phyloP scores from a whole-genome alignment of 2,113 vertebrate genomes.

The Dermatemys mawii region DNA sequence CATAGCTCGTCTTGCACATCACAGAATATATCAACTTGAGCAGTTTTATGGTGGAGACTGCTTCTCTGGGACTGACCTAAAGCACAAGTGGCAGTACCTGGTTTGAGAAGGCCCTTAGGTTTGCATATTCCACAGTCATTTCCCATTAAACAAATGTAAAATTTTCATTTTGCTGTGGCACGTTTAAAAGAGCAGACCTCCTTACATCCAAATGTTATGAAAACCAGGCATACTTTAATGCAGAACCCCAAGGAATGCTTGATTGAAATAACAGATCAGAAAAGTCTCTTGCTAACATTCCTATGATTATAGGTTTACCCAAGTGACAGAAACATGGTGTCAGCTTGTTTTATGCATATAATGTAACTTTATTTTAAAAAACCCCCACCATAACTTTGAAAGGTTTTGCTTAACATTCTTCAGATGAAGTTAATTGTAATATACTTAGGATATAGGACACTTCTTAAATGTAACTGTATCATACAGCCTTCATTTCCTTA shows the following conservation, averaged over 20 bases:
- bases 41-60: conserved; percentile 21
- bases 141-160: conserved; percentile 61
- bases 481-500: not conserved
- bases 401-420: not conserved
- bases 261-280: conserved; percentile 62
- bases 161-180: conserved; percentile 46
- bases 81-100: conserved; percentile 43
- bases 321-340: conserved; percentile 26
- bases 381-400: not conserved
- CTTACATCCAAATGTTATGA: conserved; percentile 54
- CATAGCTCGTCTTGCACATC: conserved; percentile 18
- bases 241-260: conserved; percentile 55
- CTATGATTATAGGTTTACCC: conserved; percentile 40
- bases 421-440: not conserved
- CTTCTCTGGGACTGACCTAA: conserved; percentile 38
- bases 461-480: not conserved
- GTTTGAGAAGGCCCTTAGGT: conserved; percentile 48
- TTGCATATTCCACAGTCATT: conserved; percentile 58
- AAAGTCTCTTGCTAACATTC: conserved; percentile 42
- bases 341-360: not conserved
- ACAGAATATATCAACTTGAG: conserved; percentile 23
- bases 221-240: conserved; percentile 47
- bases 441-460: not conserved
- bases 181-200: conserved; percentile 46
- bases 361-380: conserved; percentile 3